Percentiles rank a stretch among this genome's conserved stretches.
phyloP scores from a whole-genome alignment of 2,113 vertebrate genomes.

The Ciconia stormi region DNA sequence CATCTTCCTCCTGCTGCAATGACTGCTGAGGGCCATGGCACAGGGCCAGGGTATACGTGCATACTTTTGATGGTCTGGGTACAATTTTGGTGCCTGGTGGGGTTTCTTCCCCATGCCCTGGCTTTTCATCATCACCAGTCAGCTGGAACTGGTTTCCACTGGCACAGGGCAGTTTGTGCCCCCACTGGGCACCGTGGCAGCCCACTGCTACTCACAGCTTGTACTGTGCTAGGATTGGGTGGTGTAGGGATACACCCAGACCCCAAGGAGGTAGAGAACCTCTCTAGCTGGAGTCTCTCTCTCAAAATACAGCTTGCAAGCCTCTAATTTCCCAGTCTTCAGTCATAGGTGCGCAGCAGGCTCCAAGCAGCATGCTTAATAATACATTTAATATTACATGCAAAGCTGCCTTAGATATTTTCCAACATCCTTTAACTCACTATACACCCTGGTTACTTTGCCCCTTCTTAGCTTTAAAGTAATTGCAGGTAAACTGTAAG shows the following conservation, averaged over 20 bases:
- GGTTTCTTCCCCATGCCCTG: neutral
- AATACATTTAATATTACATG: neutral
- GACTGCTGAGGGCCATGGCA: neutral
- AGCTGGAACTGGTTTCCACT: neutral
- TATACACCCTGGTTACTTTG: neutral
- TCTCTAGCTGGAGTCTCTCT: neutral
- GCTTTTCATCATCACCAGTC: neutral
- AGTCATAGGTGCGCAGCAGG: neutral
- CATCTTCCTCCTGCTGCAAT: neutral
- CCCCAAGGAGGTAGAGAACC: neutral
- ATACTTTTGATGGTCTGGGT: neutral
- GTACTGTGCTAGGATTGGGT: neutral
- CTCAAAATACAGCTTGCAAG: neutral
- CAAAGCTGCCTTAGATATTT: neutral
- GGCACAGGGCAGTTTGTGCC: neutral
- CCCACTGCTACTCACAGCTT: neutral
- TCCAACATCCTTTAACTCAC: neutral
- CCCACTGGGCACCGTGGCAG: rapidly evolving
- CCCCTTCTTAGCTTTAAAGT: neutral
- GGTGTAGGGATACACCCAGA: neutral
- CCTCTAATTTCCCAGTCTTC: neutral
- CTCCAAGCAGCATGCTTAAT: neutral
- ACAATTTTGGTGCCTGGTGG: no score
- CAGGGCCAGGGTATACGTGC: rapidly evolving
- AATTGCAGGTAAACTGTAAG: neutral